phyloP scores from a whole-genome alignment of 1,140 invertebrate genomes.

The Saccostrea cuccullata region DNA sequence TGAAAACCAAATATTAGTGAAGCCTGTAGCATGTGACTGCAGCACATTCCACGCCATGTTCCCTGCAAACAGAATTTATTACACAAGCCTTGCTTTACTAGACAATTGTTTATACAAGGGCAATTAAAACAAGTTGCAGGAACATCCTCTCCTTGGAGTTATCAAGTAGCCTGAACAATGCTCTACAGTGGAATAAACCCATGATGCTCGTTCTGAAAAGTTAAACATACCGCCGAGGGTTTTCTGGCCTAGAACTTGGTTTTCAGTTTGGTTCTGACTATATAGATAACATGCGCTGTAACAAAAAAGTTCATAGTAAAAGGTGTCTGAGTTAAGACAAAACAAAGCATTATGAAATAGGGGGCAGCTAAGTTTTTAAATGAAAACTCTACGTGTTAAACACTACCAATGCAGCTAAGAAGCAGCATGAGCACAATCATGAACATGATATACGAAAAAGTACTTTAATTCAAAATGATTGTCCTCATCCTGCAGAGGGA shows the following conservation, averaged over 20 bases:
- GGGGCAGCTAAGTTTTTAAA: background rate
- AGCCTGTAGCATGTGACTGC: slow-evolving; percentile 4
- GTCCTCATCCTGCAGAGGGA: too few relatives aligned
- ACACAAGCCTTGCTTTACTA: background rate
- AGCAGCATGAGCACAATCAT: too few relatives aligned
- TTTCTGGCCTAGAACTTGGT: slow-evolving; percentile 29
- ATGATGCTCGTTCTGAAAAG: background rate
- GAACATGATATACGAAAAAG: too few relatives aligned
- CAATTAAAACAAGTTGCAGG: background rate
- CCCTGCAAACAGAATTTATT: slow-evolving; percentile 1
- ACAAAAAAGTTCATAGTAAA: background rate
- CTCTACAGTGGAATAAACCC: background rate
- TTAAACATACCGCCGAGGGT: slow-evolving; percentile 5
- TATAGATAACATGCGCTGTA: slow-evolving; percentile 32
- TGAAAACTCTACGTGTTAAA: background rate
- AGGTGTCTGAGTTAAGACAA: background rate
- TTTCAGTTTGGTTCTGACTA: slow-evolving; percentile 32
- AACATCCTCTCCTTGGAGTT: background rate
- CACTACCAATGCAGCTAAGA: background rate
- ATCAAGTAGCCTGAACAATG: background rate
- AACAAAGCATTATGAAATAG: background rate
- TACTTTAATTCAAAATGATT: too few relatives aligned
- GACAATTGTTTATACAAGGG: slow-evolving; percentile 5
- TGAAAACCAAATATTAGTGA: background rate
- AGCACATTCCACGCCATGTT: background rate